Evolutionary conservation across 2,888 invertebrate species (phyloP).

Genomic region (Lasioglossum vierecki): DNA sequence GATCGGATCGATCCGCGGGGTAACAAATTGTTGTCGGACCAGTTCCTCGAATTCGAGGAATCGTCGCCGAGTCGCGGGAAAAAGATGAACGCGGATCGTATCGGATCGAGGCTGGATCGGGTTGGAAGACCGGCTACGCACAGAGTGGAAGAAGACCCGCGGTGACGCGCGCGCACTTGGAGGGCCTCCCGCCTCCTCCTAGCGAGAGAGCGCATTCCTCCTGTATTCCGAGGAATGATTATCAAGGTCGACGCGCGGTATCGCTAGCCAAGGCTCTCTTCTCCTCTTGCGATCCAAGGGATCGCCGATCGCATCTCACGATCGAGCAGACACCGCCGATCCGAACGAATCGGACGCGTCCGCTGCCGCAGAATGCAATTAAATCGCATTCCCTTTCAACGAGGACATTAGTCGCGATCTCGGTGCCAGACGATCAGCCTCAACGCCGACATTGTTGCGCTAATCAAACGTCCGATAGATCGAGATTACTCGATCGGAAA

Average conservation of each 20-base stretch:
- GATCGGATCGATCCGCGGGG: conserved; percentile 40
- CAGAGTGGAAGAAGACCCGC: conserved; percentile 55
- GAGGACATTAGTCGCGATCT: neutral
- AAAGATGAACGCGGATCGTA: conserved; percentile 30
- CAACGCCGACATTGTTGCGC: neutral
- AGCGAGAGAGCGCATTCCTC: conserved; percentile 44
- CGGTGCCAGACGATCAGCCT: neutral
- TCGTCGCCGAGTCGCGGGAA: conserved; percentile 47
- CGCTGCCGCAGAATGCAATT: neutral
- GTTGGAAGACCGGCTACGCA: neutral
- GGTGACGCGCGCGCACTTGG: conserved; percentile 53
- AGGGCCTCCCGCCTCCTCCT: conserved; percentile 39
- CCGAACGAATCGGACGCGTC: conserved; percentile 2
- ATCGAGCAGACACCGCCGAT: conserved; percentile 4
- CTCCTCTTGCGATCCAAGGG: neutral
- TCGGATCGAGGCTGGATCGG: neutral
- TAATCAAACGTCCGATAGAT: neutral
- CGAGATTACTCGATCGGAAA: neutral
- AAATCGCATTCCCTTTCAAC: conserved; percentile 7
- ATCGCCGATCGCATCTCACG: neutral
- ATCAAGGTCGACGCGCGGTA: conserved; percentile 58
- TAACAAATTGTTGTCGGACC: conserved; percentile 62
- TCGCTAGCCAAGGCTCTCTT: conserved; percentile 26
- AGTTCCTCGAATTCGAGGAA: conserved; percentile 69
- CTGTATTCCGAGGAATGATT: conserved; percentile 54